Percentiles rank a stretch among this genome's conserved stretches.
Evolutionary conservation across 2,888 invertebrate genomes (phyloP).

Genomic region (Nemurella pictetii): DNA sequence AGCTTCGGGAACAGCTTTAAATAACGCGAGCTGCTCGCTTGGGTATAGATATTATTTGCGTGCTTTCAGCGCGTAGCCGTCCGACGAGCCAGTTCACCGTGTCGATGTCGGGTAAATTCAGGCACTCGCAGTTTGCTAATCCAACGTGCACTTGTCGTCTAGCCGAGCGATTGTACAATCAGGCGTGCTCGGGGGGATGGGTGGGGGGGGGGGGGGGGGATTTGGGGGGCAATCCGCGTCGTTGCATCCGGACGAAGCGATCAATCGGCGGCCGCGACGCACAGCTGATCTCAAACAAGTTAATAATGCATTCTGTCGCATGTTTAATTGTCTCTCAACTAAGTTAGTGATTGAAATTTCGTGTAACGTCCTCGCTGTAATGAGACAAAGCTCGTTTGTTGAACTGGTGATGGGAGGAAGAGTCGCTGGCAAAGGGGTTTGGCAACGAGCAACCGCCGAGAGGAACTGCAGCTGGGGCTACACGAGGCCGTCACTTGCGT

Average conservation of each 20-base stretch:
- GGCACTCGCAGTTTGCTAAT: not conserved
- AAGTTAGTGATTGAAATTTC: not conserved
- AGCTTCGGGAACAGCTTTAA: conserved; percentile 10
- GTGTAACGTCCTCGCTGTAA: not conserved
- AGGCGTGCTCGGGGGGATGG: too few relatives aligned
- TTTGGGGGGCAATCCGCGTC: too few relatives aligned
- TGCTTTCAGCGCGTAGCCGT: too few relatives aligned
- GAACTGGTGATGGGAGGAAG: not conserved
- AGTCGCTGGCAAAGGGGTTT: not conserved
- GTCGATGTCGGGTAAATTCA: not conserved
- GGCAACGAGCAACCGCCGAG: not conserved
- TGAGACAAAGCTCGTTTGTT: too few relatives aligned
- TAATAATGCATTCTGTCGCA: not conserved
- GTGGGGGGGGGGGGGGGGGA: too few relatives aligned
- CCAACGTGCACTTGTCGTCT: not conserved
- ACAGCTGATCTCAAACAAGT: not conserved
- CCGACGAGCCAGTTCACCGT: not conserved
- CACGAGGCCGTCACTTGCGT: too few relatives aligned
- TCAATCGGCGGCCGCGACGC: not conserved
- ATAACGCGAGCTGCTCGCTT: not conserved
- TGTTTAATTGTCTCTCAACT: not conserved
- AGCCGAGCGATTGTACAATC: not conserved
- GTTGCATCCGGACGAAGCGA: not conserved
- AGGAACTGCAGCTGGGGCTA: not conserved
- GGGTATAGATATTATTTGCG: not conserved